Percentiles rank a stretch among this genome's conserved stretches.
phyloP scores from a whole-genome alignment of 2,888 invertebrate genomes.

The Beris morrisii region DNA sequence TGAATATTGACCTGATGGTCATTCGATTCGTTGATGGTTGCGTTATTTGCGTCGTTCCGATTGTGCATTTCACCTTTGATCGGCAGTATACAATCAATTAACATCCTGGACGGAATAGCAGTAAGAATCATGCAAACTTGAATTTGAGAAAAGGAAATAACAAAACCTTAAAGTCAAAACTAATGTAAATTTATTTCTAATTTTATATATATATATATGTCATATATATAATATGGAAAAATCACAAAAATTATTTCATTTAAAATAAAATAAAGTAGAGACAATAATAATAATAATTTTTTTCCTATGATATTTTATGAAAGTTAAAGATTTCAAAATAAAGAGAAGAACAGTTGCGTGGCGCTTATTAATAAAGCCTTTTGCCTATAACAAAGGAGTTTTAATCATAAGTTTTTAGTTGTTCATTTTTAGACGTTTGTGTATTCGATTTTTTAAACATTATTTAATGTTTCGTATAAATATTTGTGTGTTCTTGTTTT shows the following conservation, averaged over 20 bases:
- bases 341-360: neutral
- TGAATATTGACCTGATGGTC: too few species aligned
- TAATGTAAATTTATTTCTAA: slow-evolving; percentile 36
- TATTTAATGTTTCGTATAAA: slow-evolving; percentile 14
- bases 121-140: too few species aligned
- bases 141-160: neutral
- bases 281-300: slow-evolving; percentile 30
- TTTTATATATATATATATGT: slow-evolving; percentile 35
- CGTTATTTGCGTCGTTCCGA: too few species aligned
- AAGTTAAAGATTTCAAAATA: slow-evolving; percentile 13
- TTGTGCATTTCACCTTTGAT: too few species aligned
- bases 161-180: slow-evolving; percentile 33
- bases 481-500: slow-evolving; percentile 16
- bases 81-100: too few species aligned
- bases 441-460: slow-evolving; percentile 7
- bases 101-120: too few species aligned
- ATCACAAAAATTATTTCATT: slow-evolving; percentile 36
- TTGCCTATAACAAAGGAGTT: neutral
- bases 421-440: neutral
- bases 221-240: slow-evolving; percentile 28
- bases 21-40: too few species aligned
- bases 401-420: neutral
- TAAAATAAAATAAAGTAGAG: slow-evolving; percentile 27
- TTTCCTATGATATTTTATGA: slow-evolving; percentile 18
- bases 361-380: neutral